Percentiles rank a stretch among this genome's conserved stretches.
These are phyloP conservation scores for Labia minor DNA, from an alignment of 2,888 invertebrate species.

Conservation along the genomic window DNA sequence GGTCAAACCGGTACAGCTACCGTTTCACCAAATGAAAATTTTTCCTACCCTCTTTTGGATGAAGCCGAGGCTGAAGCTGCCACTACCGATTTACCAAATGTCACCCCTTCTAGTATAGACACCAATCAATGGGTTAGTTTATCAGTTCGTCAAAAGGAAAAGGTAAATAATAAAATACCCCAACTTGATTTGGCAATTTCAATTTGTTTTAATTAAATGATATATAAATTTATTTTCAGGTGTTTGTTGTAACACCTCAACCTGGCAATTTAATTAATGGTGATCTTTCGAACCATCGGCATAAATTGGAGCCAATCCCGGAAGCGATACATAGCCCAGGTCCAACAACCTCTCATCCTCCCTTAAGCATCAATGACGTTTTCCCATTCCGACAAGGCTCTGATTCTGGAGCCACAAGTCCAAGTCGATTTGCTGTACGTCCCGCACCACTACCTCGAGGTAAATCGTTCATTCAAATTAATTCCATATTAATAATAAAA, in stretches of 20 bases:
- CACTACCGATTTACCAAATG: background rate
- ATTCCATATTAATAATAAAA: no score
- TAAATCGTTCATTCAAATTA: no score
- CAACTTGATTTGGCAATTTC: no score
- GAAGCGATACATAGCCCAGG: constrained; percentile 31
- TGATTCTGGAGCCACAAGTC: constrained; percentile 18
- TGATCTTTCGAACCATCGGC: background rate
- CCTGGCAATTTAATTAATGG: constrained; percentile 39
- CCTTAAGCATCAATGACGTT: constrained; percentile 20
- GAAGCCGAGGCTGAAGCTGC: background rate
- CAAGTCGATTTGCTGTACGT: constrained; percentile 44
- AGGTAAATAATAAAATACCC: constrained; percentile 69
- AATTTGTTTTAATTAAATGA: no score
- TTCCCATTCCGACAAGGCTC: constrained; percentile 24
- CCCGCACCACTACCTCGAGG: constrained; percentile 32
- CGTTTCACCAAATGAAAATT: background rate
- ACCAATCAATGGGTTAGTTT: background rate
- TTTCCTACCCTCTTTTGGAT: background rate
- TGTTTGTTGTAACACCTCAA: constrained; percentile 73
- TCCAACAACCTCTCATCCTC: constrained; percentile 32
- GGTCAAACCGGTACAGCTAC: background rate
- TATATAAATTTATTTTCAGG: constrained; percentile 34
- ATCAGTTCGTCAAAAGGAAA: background rate
- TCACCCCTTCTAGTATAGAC: background rate
- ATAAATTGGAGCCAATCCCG: constrained; percentile 24